These are phyloP conservation scores for Cantharis flavilabris DNA, from an alignment of 2,888 invertebrate genomes.

Conservation along the genomic window DNA sequence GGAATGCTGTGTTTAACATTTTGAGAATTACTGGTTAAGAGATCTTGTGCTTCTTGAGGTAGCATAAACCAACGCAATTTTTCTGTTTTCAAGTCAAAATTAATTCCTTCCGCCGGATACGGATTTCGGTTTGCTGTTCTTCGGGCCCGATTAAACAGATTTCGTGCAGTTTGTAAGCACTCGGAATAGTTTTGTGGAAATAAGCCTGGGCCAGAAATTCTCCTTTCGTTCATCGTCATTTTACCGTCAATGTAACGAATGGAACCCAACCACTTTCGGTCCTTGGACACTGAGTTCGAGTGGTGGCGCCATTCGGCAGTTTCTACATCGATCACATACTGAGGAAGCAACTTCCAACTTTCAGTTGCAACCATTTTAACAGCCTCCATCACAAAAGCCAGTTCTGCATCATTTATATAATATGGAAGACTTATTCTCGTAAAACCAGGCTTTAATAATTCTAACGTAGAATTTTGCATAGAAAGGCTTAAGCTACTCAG, in stretches of 20 bases:
- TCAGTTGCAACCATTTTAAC: constrained; percentile 86
- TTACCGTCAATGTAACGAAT: constrained; percentile 70
- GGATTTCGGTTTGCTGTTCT: constrained; percentile 77
- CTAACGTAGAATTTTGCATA: constrained; percentile 59
- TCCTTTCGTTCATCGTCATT: constrained; percentile 73
- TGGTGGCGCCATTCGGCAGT: constrained; percentile 91
- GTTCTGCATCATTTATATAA: constrained; percentile 78
- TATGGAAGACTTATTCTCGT: constrained; percentile 83
- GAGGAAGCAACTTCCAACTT: constrained; percentile 87
- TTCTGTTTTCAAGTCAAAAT: constrained; percentile 71
- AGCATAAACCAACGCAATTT: constrained; percentile 86
- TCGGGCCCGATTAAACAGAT: constrained; percentile 75
- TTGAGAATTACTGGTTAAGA: constrained; percentile 72
- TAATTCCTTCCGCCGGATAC: constrained; percentile 73
- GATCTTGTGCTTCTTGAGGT: constrained; percentile 83
- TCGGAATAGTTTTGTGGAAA: constrained; percentile 77
- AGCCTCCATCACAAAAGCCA: constrained; percentile 82
- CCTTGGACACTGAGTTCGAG: constrained; percentile 76
- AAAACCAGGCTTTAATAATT: constrained; percentile 85
- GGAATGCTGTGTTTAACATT: constrained; percentile 79
- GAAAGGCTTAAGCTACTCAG: constrained; percentile 54
- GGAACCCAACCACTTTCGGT: constrained; percentile 81
- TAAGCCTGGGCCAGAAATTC: constrained; percentile 71
- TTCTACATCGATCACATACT: constrained; percentile 84
- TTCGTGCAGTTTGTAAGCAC: constrained; percentile 78